Evolutionary conservation across 2,888 invertebrate species (phyloP).

Genomic region (Drosophila siamana): DNA sequence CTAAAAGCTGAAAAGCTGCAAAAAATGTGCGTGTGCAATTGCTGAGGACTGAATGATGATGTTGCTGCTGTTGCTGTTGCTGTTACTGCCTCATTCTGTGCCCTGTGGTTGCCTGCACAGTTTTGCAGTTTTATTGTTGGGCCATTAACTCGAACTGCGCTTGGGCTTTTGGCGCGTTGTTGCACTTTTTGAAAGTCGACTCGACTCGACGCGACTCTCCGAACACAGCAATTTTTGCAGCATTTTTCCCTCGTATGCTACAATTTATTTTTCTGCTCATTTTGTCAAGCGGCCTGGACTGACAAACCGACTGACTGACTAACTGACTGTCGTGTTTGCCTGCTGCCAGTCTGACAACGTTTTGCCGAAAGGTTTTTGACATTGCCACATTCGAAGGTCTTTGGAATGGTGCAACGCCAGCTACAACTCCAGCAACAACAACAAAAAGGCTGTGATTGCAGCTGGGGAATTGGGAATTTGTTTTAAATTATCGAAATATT

Average conservation of each 20-base stretch:
- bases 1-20: conserved; percentile 45
- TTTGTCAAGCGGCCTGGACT: conserved; percentile 61
- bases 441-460: conserved; percentile 15
- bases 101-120: conserved; percentile 44
- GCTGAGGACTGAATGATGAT: conserved; percentile 42
- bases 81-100: conserved; percentile 24
- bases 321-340: no score
- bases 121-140: conserved; percentile 66
- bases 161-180: conserved; percentile 50
- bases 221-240: conserved; percentile 53
- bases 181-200: conserved; percentile 61
- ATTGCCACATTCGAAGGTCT: conserved; percentile 64
- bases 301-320: no score
- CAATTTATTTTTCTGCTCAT: conserved; percentile 58
- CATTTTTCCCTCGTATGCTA: conserved; percentile 62
- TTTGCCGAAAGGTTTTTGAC: conserved; percentile 65
- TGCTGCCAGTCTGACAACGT: conserved; percentile 44
- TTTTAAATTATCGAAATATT: conserved; percentile 8
- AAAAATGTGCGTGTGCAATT: conserved; percentile 65
- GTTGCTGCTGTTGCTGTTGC: conserved; percentile 4
- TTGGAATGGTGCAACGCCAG: conserved; percentile 44
- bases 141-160: conserved; percentile 62
- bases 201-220: conserved; percentile 2
- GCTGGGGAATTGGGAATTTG: conserved; percentile 21
- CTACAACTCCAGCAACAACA: conserved; percentile 10